A percentile compares a stretch with the other conserved stretches of the same genome.
These are phyloP conservation scores for Drosophila sulfurigaster DNA, from an alignment of 1,140 invertebrate species.

Conservation along the genomic window DNA sequence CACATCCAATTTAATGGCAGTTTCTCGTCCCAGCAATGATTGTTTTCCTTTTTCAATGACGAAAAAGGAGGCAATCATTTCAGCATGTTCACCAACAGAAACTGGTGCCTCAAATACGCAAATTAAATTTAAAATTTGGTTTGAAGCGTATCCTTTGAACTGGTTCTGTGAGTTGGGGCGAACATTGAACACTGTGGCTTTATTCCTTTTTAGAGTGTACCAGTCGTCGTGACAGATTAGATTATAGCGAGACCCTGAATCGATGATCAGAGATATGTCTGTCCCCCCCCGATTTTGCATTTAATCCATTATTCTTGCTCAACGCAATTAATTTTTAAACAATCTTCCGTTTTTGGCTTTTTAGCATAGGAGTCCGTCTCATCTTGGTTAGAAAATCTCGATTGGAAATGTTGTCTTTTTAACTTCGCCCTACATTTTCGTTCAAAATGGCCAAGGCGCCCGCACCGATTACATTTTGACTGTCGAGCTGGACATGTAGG, in stretches of 20 bases:
- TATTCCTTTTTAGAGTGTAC: slow-evolving; percentile 16
- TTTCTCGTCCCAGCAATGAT: slow-evolving; percentile 38
- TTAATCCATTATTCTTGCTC: slow-evolving; percentile 26
- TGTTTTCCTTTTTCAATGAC: slow-evolving; percentile 47
- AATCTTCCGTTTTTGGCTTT: slow-evolving; percentile 26
- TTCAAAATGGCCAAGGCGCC: slow-evolving; percentile 34
- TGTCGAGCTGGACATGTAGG: slow-evolving; percentile 11
- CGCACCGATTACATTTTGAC: slow-evolving; percentile 8
- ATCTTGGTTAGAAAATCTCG: slow-evolving; percentile 6
- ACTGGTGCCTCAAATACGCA: slow-evolving; percentile 46
- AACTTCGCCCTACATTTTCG: slow-evolving; percentile 32
- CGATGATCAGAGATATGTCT: slow-evolving; percentile 33
- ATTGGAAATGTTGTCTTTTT: too few species aligned
- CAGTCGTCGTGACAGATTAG: slow-evolving; percentile 39
- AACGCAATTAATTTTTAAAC: slow-evolving; percentile 31
- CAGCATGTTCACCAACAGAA: not conserved
- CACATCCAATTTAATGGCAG: slow-evolving; percentile 36
- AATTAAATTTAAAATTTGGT: slow-evolving; percentile 38
- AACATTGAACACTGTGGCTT: slow-evolving; percentile 30
- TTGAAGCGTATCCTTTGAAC: slow-evolving; percentile 41
- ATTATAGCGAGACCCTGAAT: slow-evolving; percentile 37
- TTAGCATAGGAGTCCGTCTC: not conserved
- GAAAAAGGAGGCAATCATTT: slow-evolving; percentile 46
- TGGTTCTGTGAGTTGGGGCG: slow-evolving; percentile 29
- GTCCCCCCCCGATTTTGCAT: slow-evolving; percentile 28